Evolutionary conservation across 1,140 invertebrate genomes (phyloP).

Genomic region (Meloidogyne hapla): DNA sequence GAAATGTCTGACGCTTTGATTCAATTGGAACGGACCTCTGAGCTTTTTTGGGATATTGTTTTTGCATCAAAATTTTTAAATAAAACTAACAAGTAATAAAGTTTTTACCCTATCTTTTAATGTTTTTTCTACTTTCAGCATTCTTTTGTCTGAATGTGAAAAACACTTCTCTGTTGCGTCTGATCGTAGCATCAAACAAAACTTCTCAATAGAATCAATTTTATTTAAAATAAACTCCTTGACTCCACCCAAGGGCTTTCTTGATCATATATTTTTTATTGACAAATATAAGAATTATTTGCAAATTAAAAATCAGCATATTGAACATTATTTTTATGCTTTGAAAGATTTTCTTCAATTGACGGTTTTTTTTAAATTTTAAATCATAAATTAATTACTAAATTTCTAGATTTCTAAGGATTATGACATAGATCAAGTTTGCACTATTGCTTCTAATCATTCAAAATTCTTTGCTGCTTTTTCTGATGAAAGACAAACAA

Average conservation of each 20-base stretch:
- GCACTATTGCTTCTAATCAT: not conserved
- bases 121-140: not conserved
- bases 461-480: not conserved
- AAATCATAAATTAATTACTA: not conserved
- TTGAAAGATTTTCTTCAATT: slow-evolving; percentile 11
- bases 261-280: slow-evolving; percentile 4
- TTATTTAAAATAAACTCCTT: not conserved
- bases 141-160: not conserved
- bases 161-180: not conserved
- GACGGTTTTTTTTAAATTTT: slow-evolving; percentile 20
- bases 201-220: not conserved
- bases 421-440: slow-evolving; percentile 7
- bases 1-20: slow-evolving; percentile 1
- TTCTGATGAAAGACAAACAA: not conserved
- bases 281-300: slow-evolving; percentile 3
- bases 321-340: not conserved
- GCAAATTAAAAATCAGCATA: not conserved
- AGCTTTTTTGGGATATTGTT: slow-evolving; percentile 1
- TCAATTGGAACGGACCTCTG: not conserved
- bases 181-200: not conserved
- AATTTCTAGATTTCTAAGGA: slow-evolving; percentile 3
- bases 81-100: not conserved
- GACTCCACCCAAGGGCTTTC: not conserved
- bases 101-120: not conserved
- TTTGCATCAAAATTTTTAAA: slow-evolving; percentile 8